These are phyloP conservation scores for Drosophila rhopaloa DNA, from an alignment of 1,140 invertebrate species.

Conservation along the genomic window DNA sequence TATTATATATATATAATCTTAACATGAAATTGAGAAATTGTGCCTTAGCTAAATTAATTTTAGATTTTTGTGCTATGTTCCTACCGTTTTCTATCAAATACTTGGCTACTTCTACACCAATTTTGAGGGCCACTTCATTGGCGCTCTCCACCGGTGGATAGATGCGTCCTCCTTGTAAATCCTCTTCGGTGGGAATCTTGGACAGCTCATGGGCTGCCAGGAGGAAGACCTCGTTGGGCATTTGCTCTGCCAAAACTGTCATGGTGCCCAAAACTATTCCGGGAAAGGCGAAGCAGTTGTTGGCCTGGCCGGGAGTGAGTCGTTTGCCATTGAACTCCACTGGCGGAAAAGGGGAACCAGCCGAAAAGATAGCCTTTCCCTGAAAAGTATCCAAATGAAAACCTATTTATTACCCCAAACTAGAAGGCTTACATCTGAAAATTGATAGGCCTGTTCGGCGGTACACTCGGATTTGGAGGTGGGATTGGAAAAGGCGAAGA, in stretches of 20 bases:
- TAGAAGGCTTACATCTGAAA: slow-evolving; percentile 87
- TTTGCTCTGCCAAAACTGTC: slow-evolving; percentile 90
- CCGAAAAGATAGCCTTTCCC: slow-evolving; percentile 88
- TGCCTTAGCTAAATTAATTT: too few species aligned
- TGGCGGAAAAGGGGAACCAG: slow-evolving; percentile 95
- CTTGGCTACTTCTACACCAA: slow-evolving; percentile 93
- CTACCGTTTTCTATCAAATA: slow-evolving; percentile 94
- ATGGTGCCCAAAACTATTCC: slow-evolving; percentile 95
- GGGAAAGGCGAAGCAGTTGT: slow-evolving; percentile 98
- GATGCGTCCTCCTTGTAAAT: slow-evolving; percentile 93
- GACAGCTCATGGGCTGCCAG: slow-evolving; percentile 93
- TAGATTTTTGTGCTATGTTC: too few species aligned
- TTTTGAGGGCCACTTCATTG: slow-evolving; percentile 93
- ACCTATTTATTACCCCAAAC: too few species aligned
- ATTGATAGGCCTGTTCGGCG: slow-evolving; percentile 94
- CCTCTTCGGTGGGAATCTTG: slow-evolving; percentile 90
- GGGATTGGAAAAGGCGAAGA: slow-evolving; percentile 98
- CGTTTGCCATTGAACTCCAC: slow-evolving; percentile 92
- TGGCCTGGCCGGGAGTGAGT: slow-evolving; percentile 95
- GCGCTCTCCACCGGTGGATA: slow-evolving; percentile 96
- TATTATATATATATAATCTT: too few species aligned
- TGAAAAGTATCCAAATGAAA: background rate
- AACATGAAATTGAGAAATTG: too few species aligned
- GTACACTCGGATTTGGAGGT: slow-evolving; percentile 98
- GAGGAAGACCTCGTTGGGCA: slow-evolving; percentile 95